These are phyloP conservation scores for Luffia ferchaultella DNA, from an alignment of 2,888 invertebrate genomes.

Conservation along the genomic window DNA sequence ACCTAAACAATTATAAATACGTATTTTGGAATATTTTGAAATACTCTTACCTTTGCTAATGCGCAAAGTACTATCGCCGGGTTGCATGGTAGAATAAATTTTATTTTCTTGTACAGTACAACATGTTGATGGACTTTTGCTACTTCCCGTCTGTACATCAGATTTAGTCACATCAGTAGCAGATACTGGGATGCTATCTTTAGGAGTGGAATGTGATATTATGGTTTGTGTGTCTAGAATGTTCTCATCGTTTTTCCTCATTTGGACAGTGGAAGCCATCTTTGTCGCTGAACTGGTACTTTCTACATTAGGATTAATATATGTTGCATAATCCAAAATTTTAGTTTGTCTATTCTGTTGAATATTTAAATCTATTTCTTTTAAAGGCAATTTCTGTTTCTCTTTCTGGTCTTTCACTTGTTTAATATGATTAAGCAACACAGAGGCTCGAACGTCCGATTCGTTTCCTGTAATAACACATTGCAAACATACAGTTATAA, in stretches of 20 bases:
- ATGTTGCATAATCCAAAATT: conserved; percentile 26
- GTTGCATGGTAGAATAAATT: background rate
- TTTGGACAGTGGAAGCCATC: conserved; percentile 33
- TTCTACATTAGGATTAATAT: conserved; percentile 33
- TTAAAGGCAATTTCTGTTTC: conserved; percentile 32
- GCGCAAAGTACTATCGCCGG: conserved; percentile 30
- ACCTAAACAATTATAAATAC: too few relatives aligned
- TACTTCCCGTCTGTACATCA: conserved; percentile 19
- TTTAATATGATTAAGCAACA: conserved; percentile 32
- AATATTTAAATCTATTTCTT: conserved; percentile 36
- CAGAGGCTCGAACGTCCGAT: conserved; percentile 41
- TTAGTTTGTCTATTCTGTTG: conserved; percentile 23
- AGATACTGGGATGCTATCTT: background rate
- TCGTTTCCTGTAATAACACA: conserved; percentile 33
- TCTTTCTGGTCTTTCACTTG: conserved; percentile 24
- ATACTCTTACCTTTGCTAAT: conserved; percentile 30
- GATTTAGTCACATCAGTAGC: background rate
- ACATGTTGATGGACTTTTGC: conserved; percentile 41
- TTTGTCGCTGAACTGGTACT: conserved; percentile 36
- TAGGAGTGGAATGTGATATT: conserved; percentile 6
- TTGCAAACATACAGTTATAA: background rate
- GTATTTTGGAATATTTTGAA: too few relatives aligned
- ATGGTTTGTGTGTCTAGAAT: conserved; percentile 18
- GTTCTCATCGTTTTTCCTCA: conserved; percentile 22
- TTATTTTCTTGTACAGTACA: conserved; percentile 48